Evolutionary conservation across 2,888 invertebrate genomes (phyloP).

Genomic region (Nebria salina): DNA sequence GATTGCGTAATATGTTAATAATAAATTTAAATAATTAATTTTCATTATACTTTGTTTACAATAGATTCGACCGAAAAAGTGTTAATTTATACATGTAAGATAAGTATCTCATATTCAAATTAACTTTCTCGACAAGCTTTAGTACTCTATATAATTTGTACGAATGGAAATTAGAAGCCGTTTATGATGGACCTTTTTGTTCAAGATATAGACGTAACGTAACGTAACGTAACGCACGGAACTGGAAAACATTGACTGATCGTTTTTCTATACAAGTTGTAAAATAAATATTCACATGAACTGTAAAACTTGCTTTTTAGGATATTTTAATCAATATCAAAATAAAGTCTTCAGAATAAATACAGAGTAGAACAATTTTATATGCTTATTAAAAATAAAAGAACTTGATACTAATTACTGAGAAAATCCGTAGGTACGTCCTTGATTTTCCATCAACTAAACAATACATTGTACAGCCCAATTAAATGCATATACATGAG

Average conservation of each 20-base stretch:
- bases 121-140: background rate
- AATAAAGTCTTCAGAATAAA: too few relatives aligned
- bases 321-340: too few relatives aligned
- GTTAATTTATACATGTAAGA: background rate
- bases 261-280: too few relatives aligned
- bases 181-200: background rate
- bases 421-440: background rate
- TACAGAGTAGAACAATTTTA: too few relatives aligned
- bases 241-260: too few relatives aligned
- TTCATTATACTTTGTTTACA: background rate
- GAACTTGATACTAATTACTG: background rate
- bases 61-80: background rate
- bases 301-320: too few relatives aligned
- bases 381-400: background rate
- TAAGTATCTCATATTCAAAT: background rate
- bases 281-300: too few relatives aligned
- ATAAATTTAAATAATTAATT: constrained; percentile 1
- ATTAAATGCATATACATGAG: background rate
- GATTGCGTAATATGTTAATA: background rate
- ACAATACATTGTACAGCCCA: background rate
- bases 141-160: background rate
- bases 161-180: background rate
- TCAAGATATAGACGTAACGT: too few relatives aligned
- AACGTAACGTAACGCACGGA: too few relatives aligned
- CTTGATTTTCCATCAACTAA: background rate